Evolutionary conservation across 1,140 invertebrate species (phyloP), one percentile per base, ranked within the genome.

Genomic region (Radopholus similis): DNA sequence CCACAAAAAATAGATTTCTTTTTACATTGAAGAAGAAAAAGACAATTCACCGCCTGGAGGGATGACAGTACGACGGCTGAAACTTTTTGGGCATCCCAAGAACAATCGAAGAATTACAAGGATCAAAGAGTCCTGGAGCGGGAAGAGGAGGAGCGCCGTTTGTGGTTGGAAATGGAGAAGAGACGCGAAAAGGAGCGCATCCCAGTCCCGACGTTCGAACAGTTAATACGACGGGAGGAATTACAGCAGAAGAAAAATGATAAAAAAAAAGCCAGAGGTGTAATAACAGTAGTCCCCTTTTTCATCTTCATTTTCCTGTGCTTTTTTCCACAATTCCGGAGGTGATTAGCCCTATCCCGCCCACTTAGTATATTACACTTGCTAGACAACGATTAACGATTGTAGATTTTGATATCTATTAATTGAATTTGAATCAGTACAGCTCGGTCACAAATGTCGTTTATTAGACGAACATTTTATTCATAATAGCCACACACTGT

Each of bases 191-290:
- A 23, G 47, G 34, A 15, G 35, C 53, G 11, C 53, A 58, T 58
- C 71, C 71, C n/a, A 4, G 23, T 75, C 13, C 71, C 71, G n/a
- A 71, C 65, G 9, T 73, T 73, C 49, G 70, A 72, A 30, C 73
- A 72, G 26, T 30, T 72, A n/a, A 54, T 54, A 18, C 18, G 35
- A 21, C 4, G 28, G 6, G 51, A 54, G 6, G 35, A 54, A 54
- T 18, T n/a, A 23, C 28, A 54, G 6, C 3, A 5, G 15, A 34
- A 54, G n/a, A n/a, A n/a, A n/a, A n/a, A n/a, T n/a, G n/a, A n/a
- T n/a, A n/a, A n/a, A n/a, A n/a, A n/a, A n/a, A n/a, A n/a, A n/a
- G n/a, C n/a, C n/a, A n/a, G n/a, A n/a, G n/a, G n/a, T n/a, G n/a
- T n/a, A n/a, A n/a, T n/a, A n/a, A n/a, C n/a, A n/a, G n/a, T n/a